These are phyloP conservation scores for Callinectes sapidus DNA, from an alignment of 2,888 invertebrate genomes.

Conservation along the genomic window DNA sequence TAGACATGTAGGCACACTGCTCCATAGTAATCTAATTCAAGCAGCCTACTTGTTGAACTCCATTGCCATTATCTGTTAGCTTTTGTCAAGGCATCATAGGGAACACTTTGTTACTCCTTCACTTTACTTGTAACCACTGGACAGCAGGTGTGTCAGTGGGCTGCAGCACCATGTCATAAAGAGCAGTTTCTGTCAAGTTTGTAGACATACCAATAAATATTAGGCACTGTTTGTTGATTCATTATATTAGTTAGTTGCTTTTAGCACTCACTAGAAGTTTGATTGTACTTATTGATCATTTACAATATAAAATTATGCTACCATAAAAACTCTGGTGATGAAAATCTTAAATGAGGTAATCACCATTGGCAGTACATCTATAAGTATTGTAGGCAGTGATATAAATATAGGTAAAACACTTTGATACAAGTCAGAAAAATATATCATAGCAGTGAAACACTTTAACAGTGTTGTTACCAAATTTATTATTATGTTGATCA, in stretches of 20 bases:
- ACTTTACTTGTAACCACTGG: not conserved
- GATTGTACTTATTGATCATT: not conserved
- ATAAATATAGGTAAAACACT: not conserved
- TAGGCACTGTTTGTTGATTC: not conserved
- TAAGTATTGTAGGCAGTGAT: not conserved
- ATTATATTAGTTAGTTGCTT: not conserved
- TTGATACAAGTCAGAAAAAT: not conserved
- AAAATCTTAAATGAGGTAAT: not conserved
- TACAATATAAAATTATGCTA: not conserved
- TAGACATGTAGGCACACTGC: not conserved
- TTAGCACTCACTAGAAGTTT: not conserved
- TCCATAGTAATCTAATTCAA: not conserved
- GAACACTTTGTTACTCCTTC: not conserved
- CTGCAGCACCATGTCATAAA: not conserved
- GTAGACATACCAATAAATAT: not conserved
- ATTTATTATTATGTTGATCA: not conserved
- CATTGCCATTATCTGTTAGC: not conserved
- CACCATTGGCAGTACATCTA: not conserved
- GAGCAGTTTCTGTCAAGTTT: not conserved
- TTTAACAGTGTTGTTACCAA: not conserved
- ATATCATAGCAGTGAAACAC: not conserved
- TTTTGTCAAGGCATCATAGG: not conserved
- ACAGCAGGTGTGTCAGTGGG: not conserved
- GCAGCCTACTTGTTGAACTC: not conserved
- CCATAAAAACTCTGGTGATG: not conserved